A percentile compares a stretch with the other conserved stretches of the same genome.
Conservation (phyloP, 2,113 vertebrate species). For the Atractosteus spatula region DNA sequence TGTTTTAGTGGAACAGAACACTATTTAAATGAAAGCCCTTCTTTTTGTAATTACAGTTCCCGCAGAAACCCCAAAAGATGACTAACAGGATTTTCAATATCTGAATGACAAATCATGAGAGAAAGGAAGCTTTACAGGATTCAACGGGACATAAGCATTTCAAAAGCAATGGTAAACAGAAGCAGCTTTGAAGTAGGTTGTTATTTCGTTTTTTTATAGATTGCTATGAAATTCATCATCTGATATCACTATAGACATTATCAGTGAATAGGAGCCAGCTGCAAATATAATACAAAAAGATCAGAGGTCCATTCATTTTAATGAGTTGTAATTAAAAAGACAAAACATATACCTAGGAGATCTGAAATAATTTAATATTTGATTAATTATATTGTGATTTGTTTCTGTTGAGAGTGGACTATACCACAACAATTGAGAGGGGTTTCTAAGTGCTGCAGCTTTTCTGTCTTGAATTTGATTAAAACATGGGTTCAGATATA, state of each 20-base stretch:
- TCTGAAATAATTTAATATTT: neutral
- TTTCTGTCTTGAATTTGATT: neutral
- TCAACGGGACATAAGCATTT: neutral
- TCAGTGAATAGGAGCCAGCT: neutral
- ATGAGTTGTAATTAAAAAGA: neutral
- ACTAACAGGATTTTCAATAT: too few relatives aligned
- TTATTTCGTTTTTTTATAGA: too few relatives aligned
- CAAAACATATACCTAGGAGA: neutral
- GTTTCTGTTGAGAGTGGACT: neutral
- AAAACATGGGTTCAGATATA: too few relatives aligned
- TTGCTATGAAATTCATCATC: neutral
- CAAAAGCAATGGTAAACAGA: neutral
- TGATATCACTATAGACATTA: neutral
- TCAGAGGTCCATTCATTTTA: neutral
- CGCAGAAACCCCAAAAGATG: too few relatives aligned
- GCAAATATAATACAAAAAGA: conserved; percentile 8
- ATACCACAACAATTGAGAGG: neutral
- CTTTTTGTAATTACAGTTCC: too few relatives aligned
- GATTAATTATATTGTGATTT: neutral
- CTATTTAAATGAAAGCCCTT: too few relatives aligned
- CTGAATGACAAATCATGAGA: too few relatives aligned
- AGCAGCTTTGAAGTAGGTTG: conserved; percentile 1
- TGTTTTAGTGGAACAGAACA: too few relatives aligned
- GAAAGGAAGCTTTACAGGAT: too few relatives aligned
- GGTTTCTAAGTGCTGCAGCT: neutral